phyloP scores from a whole-genome alignment of 1,140 invertebrate species.

The Saccostrea echinata region DNA sequence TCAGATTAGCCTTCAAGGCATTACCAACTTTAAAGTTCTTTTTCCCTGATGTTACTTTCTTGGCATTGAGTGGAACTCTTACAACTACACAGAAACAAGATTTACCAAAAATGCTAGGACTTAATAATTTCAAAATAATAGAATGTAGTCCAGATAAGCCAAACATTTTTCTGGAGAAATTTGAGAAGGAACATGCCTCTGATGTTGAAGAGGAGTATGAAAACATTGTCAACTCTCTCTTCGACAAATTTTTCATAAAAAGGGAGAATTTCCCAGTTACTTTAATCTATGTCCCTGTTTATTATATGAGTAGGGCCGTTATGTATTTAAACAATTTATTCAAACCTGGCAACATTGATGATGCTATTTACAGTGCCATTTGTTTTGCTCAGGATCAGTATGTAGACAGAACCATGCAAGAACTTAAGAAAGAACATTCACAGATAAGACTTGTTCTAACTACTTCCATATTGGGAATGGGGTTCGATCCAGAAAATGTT shows the following conservation, averaged over 20 bases:
- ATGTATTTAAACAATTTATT: neutral
- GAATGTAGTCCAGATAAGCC: neutral
- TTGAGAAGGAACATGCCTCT: neutral
- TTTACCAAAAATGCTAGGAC: neutral
- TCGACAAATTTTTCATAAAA: neutral
- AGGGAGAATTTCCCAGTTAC: neutral
- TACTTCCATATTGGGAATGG: slow-evolving; percentile 43
- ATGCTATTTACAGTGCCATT: slow-evolving; percentile 45
- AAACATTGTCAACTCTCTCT: neutral
- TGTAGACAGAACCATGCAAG: slow-evolving; percentile 37
- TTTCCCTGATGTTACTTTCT: neutral
- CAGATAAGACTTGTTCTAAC: slow-evolving; percentile 32
- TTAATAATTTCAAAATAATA: neutral
- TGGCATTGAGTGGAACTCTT: neutral
- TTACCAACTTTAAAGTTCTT: neutral
- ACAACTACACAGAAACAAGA: neutral
- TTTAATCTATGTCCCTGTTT: neutral
- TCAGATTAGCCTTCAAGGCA: neutral
- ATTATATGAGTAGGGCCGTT: neutral
- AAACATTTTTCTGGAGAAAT: neutral
- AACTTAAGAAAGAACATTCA: slow-evolving; percentile 42
- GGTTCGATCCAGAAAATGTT: slow-evolving; percentile 44
- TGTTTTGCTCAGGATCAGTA: slow-evolving; percentile 45
- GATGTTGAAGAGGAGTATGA: neutral
- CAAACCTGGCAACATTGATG: neutral